Base-by-base conservation (phyloP, 2,888 invertebrate genomes). In the Hypselothyrea guttata region DNA sequence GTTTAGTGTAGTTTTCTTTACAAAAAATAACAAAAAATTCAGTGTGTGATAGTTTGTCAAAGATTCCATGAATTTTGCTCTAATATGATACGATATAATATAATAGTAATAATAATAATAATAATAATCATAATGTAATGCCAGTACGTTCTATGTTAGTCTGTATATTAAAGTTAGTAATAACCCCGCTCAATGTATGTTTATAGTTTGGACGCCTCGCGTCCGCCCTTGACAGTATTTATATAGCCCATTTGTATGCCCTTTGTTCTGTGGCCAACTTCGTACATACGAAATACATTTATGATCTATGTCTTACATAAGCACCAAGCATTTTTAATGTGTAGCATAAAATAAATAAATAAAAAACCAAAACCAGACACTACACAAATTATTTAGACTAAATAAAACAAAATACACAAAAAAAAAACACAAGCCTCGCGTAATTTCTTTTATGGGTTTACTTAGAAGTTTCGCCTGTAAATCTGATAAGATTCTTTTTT, bases 321-420 rank as follows among this genome's bases (percentile, higher is more conserved):
- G 86, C 86, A 82, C 84, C 86, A 84, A 77, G 53, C 77, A 78
- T 74, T 84, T 78, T 74, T 79, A 77, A 77, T 81, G 84, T 78
- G 77, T 84, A 78, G 82, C 83, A 78, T 82, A 63, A 71, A 48
- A 54, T 18, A 44, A 49, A 28, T 34, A 40, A 35, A 33, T 7
- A 37, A 34, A 35, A 15, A 28, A 44, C 31, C 13, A 52, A 51
- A 41, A 53, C 41, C 12, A 41, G 22, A 62, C 61, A 66, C 58
- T 62, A 62, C 53, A 52, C n/a, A 48, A 31, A 61, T 66, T 71
- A 75, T 81, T 64, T 77, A 84, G 60, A 59, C 72, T 72, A 72
- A 84, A 84, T 68, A 81, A 66, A 83, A 69, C 67, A 74, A 71
- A 68, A 49, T 11, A 33, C 33, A 59, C 55, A 40, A 35, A 64